Conservation (phyloP, 2,113 vertebrate species). For the Dasyurus viverrinus region DNA sequence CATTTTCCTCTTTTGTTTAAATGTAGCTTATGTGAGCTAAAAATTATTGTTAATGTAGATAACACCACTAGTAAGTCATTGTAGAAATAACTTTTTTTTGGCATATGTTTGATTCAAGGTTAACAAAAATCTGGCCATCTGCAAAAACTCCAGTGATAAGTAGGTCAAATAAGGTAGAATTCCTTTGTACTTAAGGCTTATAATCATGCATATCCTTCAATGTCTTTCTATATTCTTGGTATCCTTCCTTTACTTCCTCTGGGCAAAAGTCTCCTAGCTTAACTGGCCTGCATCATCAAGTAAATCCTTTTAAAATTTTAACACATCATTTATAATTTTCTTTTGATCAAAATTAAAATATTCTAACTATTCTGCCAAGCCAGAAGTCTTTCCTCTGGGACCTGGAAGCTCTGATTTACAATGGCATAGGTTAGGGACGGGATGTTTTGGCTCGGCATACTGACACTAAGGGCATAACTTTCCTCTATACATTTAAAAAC, state of each 20-base stretch:
- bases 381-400: background rate
- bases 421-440: background rate
- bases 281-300: background rate
- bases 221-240: background rate
- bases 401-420: background rate
- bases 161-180: background rate
- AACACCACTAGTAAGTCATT: background rate
- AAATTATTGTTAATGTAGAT: background rate
- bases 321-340: background rate
- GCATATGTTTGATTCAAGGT: background rate
- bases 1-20: background rate
- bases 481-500: background rate
- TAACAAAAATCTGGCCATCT: background rate
- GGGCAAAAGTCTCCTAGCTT: background rate
- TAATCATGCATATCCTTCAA: background rate
- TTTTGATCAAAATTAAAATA: constrained; percentile 1
- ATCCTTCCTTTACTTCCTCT: background rate
- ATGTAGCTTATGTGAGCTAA: background rate
- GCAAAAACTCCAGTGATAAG: background rate
- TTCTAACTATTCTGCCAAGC: background rate
- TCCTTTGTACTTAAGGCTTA: background rate
- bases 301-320: background rate
- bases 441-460: background rate
- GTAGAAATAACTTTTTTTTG: background rate
- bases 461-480: background rate